Evolutionary conservation across 2,797 vertebrate species (phyloP).

Genomic region (Chelonia mydas): DNA sequence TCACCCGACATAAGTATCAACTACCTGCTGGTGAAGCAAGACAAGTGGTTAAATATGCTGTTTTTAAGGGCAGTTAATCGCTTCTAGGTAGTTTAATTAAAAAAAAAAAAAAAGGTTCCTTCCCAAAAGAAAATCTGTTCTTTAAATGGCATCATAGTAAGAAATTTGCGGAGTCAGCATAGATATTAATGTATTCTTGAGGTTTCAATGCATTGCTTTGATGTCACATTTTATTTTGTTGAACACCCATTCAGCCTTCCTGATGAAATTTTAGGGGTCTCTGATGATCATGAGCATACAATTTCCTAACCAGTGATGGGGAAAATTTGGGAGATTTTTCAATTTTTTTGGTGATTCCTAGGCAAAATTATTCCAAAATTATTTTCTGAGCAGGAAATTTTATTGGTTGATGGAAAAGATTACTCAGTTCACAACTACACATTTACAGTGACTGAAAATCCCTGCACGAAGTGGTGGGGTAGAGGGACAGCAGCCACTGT

Average conservation of each 20-base stretch:
- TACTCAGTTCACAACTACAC: too few species aligned
- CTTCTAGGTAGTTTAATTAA: neutral
- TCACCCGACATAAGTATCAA: conserved; percentile 16
- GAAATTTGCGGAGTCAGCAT: neutral
- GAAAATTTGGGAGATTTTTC: neutral
- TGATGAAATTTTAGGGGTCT: neutral
- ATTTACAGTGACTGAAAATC: neutral
- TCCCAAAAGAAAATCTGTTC: neutral
- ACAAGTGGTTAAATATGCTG: conserved; percentile 32
- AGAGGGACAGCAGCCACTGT: neutral
- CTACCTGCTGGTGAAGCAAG: neutral
- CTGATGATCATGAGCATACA: fast-evolving
- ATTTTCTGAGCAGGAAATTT: neutral
- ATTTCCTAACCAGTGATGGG: neutral
- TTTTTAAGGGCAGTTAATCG: conserved; percentile 54
- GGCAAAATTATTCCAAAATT: neutral
- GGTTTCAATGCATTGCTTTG: neutral
- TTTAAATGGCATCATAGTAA: neutral
- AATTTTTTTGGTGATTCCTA: neutral
- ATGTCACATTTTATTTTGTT: neutral
- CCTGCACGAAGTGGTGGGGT: neutral
- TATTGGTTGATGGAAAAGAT: neutral
- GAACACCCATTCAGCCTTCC: neutral
- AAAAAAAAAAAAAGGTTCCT: conserved; percentile 33
- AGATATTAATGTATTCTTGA: neutral